phyloP scores from a whole-genome alignment of 2,797 vertebrate genomes.

The Pangasius sanitwongsei region DNA sequence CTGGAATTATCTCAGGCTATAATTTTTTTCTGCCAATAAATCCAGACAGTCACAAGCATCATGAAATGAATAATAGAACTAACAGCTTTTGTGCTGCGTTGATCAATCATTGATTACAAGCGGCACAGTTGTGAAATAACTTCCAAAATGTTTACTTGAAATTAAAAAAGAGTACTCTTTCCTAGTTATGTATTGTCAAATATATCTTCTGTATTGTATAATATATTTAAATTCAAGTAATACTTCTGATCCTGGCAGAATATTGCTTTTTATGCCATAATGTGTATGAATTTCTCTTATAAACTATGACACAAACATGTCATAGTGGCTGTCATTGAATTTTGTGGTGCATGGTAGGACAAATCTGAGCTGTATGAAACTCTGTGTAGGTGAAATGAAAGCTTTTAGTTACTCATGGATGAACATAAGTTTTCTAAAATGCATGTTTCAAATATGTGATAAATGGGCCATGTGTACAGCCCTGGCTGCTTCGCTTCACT shows the following conservation, averaged over 20 bases:
- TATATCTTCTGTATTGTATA: background rate
- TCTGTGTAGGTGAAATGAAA: background rate
- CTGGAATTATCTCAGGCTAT: background rate
- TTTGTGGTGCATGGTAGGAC: background rate
- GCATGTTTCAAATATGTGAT: background rate
- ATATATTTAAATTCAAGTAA: background rate
- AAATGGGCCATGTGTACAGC: background rate
- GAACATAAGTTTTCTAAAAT: background rate
- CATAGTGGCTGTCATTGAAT: background rate
- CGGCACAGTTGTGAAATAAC: background rate
- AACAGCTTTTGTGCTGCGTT: slow-evolving; percentile 15
- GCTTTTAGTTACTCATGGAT: background rate
- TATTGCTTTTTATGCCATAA: background rate
- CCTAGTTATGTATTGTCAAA: background rate
- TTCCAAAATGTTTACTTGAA: slow-evolving; percentile 1
- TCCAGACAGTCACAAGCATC: background rate
- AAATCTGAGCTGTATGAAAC: background rate
- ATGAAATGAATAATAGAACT: slow-evolving; percentile 25
- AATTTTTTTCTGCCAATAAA: background rate
- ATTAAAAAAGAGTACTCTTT: background rate
- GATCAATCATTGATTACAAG: slow-evolving; percentile 1
- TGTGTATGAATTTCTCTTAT: background rate
- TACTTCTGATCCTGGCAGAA: background rate
- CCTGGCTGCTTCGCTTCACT: background rate
- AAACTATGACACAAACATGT: background rate